Evolutionary conservation across 2,113 vertebrate genomes (phyloP), one percentile per base, ranked within the genome.

Genomic region (Stegastes partitus): DNA sequence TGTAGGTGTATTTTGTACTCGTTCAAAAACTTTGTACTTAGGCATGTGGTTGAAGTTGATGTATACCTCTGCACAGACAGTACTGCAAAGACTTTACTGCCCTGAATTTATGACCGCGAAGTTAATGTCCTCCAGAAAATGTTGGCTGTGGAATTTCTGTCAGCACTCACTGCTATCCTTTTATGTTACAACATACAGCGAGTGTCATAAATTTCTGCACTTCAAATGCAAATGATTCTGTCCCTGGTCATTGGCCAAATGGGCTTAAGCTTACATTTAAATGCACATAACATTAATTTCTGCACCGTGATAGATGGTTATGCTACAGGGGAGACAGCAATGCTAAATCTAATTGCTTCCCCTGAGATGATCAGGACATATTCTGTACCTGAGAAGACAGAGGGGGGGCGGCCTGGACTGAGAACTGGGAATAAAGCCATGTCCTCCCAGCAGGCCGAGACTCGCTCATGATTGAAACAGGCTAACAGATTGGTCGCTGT

Each of bases 311-410:
- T 82, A 44, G 77, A 91, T 83, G 59, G 50, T 26, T 34, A 39
- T 42, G 54, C 53, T 81, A 66, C 34, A 53, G 47, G 57, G 50
- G 54, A 85, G 77, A 66, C 65, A 55, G 79, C 61, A 18, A 59
- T 44, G 68, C 78, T 67, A 44, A 77, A 74, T 82, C 67, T 82
- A 88, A 92, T 80, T 62, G 61, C 69, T 55, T 85, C 87, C 83
- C 77, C 51, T 31, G 85, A 86, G 87, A 81, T 76, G 78, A 82
- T 74, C 21, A 49, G 56, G 68, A 74, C 79, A 79, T 79, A 55
- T 58, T 55, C 66, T 82, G 79, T 75, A 85, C 77, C 68, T 71
- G 71, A 78, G 79, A 70, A 63, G 71, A 77, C 69, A 61, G 53
- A 25, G 50, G 25, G 61, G 64, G 51, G 47, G 56, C 8, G 59